A percentile compares a stretch with the other conserved stretches of the same genome.
Evolutionary conservation across 2,888 invertebrate genomes (phyloP).

Genomic region (Acheta domesticus): DNA sequence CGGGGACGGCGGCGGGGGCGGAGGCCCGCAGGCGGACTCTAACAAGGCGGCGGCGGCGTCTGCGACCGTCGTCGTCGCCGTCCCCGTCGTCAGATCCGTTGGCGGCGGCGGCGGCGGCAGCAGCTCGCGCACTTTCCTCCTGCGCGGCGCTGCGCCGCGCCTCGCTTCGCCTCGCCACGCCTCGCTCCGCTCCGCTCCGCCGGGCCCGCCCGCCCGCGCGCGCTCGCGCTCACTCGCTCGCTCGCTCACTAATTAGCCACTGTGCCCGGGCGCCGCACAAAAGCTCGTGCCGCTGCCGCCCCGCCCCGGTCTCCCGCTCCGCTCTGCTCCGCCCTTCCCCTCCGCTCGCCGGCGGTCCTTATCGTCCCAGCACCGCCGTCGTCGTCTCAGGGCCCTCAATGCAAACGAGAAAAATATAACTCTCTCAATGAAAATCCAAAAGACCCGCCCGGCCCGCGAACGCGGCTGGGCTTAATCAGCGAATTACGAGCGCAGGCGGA

Average conservation of each 20-base stretch:
- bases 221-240: background rate
- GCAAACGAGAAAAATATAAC: slow-evolving; percentile 11
- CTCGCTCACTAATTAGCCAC: slow-evolving; percentile 9
- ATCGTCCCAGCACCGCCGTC: background rate
- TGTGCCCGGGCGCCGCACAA: slow-evolving; percentile 1
- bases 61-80: background rate
- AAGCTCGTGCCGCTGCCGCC: background rate
- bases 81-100: background rate
- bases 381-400: background rate
- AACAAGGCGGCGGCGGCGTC: background rate
- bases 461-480: background rate
- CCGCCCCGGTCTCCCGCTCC: background rate
- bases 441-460: background rate
- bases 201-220: background rate
- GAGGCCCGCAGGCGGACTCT: background rate
- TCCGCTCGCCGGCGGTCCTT: background rate
- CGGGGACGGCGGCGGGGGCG: background rate
- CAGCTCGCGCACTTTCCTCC: background rate
- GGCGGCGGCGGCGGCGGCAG: background rate
- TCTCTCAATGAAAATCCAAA: slow-evolving; percentile 18
- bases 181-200: too few relatives aligned
- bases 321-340: background rate
- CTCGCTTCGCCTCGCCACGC: too few relatives aligned
- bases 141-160: too few relatives aligned
- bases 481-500: background rate